These are phyloP conservation scores for Hippocampus kuda DNA, from an alignment of 2,797 vertebrate genomes.

Conservation along the genomic window DNA sequence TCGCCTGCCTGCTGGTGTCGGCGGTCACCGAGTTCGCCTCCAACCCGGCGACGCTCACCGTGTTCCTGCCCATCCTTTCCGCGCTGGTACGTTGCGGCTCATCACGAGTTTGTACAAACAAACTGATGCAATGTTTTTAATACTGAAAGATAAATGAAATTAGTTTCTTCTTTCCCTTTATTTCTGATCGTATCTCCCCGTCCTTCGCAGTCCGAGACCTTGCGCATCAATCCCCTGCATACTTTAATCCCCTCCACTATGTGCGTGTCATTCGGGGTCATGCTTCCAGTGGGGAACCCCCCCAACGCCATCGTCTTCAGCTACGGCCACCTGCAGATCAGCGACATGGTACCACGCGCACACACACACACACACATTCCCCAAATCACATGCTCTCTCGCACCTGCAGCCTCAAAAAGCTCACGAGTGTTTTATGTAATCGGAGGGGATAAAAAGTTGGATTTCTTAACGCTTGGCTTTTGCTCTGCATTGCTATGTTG, in stretches of 20 bases:
- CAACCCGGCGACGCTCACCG: constrained; percentile 94
- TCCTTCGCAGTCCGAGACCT: constrained; percentile 78
- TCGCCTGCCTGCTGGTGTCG: constrained; percentile 90
- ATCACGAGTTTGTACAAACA: not conserved
- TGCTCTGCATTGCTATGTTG: too few species aligned
- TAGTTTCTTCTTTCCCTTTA: too few species aligned
- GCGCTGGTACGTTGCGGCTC: constrained; percentile 73
- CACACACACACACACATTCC: constrained; percentile 1
- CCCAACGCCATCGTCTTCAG: constrained; percentile 98
- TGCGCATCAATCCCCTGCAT: constrained; percentile 91
- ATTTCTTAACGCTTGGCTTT: constrained; percentile 13
- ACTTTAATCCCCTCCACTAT: constrained; percentile 95
- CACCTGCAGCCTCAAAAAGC: constrained; percentile 43
- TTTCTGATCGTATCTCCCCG: not conserved
- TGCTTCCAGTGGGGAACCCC: constrained; percentile 97
- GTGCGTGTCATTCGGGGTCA: constrained; percentile 97
- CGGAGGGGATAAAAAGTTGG: not conserved
- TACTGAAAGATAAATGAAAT: too few species aligned
- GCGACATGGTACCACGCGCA: constrained; percentile 81
- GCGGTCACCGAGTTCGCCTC: constrained; percentile 94
- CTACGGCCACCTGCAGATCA: constrained; percentile 93
- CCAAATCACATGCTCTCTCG: constrained; percentile 21
- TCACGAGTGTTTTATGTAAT: constrained; percentile 16
- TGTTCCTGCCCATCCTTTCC: constrained; percentile 94
- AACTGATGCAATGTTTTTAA: too few species aligned